Evolutionary conservation across 2,888 invertebrate species (phyloP).

Genomic region (Phorcus lineatus): DNA sequence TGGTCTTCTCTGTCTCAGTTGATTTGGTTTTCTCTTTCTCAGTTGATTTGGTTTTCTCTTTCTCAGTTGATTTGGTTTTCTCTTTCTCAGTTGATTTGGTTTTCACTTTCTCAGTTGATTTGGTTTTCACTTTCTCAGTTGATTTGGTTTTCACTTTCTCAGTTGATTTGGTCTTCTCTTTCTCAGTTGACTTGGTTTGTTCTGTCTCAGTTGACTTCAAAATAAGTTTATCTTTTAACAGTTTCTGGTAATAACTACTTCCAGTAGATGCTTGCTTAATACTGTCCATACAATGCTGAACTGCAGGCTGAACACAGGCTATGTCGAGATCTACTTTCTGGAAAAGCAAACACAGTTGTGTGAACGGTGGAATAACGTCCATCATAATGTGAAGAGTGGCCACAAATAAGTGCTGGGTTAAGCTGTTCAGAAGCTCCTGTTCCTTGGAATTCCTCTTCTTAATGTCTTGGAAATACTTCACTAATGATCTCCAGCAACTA

Average conservation of each 20-base stretch:
- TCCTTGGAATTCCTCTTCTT: too few species aligned
- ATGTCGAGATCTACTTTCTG: not conserved
- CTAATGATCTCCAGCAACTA: not conserved
- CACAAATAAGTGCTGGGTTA: not conserved
- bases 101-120: too few species aligned
- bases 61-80: too few species aligned
- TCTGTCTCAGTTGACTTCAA: too few species aligned
- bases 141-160: too few species aligned
- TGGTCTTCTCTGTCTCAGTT: too few species aligned
- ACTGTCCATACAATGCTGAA: not conserved
- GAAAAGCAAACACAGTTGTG: not conserved
- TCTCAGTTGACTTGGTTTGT: too few species aligned
- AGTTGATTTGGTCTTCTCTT: too few species aligned
- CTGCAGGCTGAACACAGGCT: not conserved
- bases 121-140: too few species aligned
- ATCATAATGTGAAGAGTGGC: not conserved
- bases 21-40: too few species aligned
- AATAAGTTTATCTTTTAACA: not conserved
- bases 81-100: too few species aligned
- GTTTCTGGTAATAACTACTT: not conserved
- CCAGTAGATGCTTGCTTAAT: not conserved
- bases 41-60: too few species aligned
- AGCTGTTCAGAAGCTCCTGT: not conserved
- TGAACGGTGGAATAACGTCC: not conserved
- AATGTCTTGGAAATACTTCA: not conserved